Conservation (phyloP, 2,888 invertebrate genomes). For the Agrochola circellaris region DNA sequence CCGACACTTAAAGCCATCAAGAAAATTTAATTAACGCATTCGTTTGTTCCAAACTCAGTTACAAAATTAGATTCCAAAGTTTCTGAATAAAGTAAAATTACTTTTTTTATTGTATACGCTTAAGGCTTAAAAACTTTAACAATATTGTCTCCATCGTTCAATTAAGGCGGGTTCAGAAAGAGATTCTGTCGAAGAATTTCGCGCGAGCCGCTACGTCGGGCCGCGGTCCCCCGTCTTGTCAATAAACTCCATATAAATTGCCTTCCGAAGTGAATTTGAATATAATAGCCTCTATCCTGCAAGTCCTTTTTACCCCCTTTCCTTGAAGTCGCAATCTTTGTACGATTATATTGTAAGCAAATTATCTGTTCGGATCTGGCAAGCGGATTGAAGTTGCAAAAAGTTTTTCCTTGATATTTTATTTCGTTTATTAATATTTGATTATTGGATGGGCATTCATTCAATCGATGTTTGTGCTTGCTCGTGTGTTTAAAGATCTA, state of each 20-base stretch:
- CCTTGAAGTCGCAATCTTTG: constrained; percentile 87
- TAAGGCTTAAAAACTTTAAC: constrained; percentile 80
- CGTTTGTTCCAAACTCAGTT: constrained; percentile 40
- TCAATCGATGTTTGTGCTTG: constrained; percentile 13
- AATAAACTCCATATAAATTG: constrained; percentile 91
- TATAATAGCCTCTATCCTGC: constrained; percentile 88
- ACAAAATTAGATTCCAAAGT: constrained; percentile 51
- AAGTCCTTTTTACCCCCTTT: constrained; percentile 86
- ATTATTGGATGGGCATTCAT: constrained; percentile 37
- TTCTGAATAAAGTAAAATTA: constrained; percentile 53
- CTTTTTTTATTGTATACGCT: constrained; percentile 67
- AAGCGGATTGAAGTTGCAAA: constrained; percentile 77
- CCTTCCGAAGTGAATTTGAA: constrained; percentile 89
- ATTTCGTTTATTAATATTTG: constrained; percentile 72
- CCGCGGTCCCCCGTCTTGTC: constrained; percentile 84
- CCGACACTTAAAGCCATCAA: constrained; percentile 47
- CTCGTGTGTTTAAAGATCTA: not conserved
- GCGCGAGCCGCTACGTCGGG: constrained; percentile 75
- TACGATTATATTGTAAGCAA: constrained; percentile 91
- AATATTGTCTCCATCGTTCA: constrained; percentile 86
- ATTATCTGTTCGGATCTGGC: constrained; percentile 89
- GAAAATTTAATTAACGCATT: constrained; percentile 56
- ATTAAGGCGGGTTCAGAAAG: constrained; percentile 83
- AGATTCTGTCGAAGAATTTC: constrained; percentile 87
- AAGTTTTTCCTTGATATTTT: constrained; percentile 72